phyloP scores from a whole-genome alignment of 1,140 invertebrate species.

The Trachelipus rathkii region DNA sequence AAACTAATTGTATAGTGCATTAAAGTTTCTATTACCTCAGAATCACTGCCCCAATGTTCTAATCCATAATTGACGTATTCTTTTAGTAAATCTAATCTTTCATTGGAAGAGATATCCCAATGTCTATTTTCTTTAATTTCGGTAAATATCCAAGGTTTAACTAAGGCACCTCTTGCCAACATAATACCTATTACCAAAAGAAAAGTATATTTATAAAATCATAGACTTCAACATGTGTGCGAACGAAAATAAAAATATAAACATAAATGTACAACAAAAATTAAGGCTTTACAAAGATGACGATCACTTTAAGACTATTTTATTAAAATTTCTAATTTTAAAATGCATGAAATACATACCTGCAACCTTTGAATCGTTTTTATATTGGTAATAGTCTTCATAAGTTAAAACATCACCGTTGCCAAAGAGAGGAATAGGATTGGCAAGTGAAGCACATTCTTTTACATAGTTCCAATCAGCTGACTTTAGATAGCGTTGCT shows the following conservation, averaged over 20 bases:
- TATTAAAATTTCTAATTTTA: too few relatives aligned
- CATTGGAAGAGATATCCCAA: conserved; percentile 84
- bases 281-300: too few relatives aligned
- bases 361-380: conserved; percentile 29
- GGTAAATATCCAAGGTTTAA: conserved; percentile 98
- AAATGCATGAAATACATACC: conserved; percentile 8
- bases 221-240: not conserved
- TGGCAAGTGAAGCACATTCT: conserved; percentile 67
- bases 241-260: not conserved
- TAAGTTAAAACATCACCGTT: conserved; percentile 93
- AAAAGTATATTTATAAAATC: not conserved
- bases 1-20: too few relatives aligned
- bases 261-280: too few relatives aligned
- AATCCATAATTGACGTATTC: conserved; percentile 90
- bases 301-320: too few relatives aligned
- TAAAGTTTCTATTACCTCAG: conserved; percentile 53
- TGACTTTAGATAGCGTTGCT: conserved; percentile 85
- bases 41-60: conserved; percentile 97
- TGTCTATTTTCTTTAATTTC: conserved; percentile 92
- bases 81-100: conserved; percentile 87
- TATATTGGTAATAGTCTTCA: conserved; percentile 61
- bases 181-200: conserved; percentile 62
- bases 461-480: conserved; percentile 98
- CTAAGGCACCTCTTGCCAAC: conserved; percentile 88
- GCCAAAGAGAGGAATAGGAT: conserved; percentile 83